Evolutionary conservation across 2,797 vertebrate species (phyloP).

Genomic region (Novumbra hubbsi): DNA sequence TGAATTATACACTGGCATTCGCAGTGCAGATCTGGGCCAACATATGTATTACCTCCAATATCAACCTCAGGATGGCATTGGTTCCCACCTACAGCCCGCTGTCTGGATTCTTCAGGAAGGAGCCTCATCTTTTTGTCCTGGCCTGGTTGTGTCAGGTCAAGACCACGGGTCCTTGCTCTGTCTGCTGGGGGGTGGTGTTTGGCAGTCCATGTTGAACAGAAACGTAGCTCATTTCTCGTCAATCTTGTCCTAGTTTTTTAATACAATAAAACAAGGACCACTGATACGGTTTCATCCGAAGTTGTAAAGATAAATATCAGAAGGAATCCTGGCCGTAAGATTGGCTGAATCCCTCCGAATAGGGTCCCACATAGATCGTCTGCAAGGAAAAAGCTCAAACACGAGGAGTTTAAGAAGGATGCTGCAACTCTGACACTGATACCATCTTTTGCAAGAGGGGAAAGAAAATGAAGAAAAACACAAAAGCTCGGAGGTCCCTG

Average conservation of each 20-base stretch:
- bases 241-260: not conserved
- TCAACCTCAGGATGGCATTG: conserved; percentile 33
- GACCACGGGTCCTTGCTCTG: not conserved
- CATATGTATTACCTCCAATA: conserved; percentile 25
- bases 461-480: conserved; percentile 6
- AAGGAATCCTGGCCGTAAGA: conserved; percentile 12
- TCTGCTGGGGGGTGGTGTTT: not conserved
- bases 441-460: conserved; percentile 13
- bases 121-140: not conserved
- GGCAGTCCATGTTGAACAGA: not conserved
- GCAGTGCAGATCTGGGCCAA: not conserved
- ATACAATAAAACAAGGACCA: not conserved
- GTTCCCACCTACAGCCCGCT: conserved; percentile 17
- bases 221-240: not conserved
- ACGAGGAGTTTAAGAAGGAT: conserved; percentile 27
- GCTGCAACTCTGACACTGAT: conserved; percentile 16
- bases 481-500: not conserved
- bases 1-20: not conserved
- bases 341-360: not conserved
- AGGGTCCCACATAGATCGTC: not conserved
- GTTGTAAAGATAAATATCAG: conserved; percentile 17
- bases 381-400: not conserved
- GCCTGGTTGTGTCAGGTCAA: conserved; percentile 4
- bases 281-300: conserved; percentile 16
- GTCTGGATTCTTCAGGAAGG: conserved; percentile 11